Conservation (phyloP, 2,888 invertebrate genomes). For the Hydraecia micacea region DNA sequence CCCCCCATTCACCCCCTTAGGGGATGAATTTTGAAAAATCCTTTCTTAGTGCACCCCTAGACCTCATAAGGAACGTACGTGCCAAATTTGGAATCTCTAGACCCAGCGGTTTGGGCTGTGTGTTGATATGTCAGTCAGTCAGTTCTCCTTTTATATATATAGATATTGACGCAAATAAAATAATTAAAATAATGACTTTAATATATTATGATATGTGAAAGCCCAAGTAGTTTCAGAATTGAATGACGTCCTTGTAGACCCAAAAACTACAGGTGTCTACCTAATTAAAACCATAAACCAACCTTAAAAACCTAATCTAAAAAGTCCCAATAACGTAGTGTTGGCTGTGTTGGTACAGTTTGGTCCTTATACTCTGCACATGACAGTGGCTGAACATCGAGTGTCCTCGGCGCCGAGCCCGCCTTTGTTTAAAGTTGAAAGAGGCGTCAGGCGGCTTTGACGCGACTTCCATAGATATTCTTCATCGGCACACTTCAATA, state of each 20-base stretch:
- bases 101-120: too few species aligned
- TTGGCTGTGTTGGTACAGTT: constrained; percentile 6
- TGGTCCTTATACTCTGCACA: constrained; percentile 16
- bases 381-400: constrained; percentile 44
- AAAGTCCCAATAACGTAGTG: neutral
- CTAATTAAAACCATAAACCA: neutral
- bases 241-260: neutral
- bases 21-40: too few species aligned
- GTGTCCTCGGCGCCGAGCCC: constrained; percentile 40
- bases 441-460: constrained; percentile 48
- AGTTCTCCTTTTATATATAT: too few species aligned
- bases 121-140: too few species aligned
- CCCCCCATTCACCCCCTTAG: too few species aligned
- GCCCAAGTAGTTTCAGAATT: neutral
- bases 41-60: too few species aligned
- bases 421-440: constrained; percentile 53
- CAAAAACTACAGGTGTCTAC: neutral
- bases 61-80: too few species aligned
- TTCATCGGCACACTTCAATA: constrained; percentile 48
- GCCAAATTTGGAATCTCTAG: too few species aligned
- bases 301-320: neutral
- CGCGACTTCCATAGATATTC: constrained; percentile 29
- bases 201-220: too few species aligned
- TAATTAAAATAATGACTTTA: too few species aligned
- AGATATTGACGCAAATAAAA: too few species aligned